Evolutionary conservation across 2,797 vertebrate species (phyloP), one percentile per base, ranked within the genome.

Genomic region (Euthynnus affinis): DNA sequence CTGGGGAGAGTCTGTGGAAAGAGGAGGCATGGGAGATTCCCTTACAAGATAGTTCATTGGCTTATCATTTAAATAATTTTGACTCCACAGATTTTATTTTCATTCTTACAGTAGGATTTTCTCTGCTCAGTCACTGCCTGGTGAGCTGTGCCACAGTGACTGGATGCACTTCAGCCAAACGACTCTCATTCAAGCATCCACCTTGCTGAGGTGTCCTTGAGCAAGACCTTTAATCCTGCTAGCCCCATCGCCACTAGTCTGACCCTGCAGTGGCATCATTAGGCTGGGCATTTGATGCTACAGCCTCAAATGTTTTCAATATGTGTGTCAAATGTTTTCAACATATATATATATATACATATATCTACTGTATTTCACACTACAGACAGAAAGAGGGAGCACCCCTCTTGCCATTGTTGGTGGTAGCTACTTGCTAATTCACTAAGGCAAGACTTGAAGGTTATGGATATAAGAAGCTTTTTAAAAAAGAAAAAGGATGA

Each of bases 51-150:
- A 73, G 64, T 85, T 84, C n/a, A 76, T 79, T 74, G 55, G 59
- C 27, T 89, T 77, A 83, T 84, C 66, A 66, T 80, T 17, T 66
- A 76, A 78, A 82, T 75, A n/a, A 62, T 69, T 80, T 70, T 1
- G 13, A 57, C 61, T 65, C 12, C 13, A 18, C 60, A 66, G 57
- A 81, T 72, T 80, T 53, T 58, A 22, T 73, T 46, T 74, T 68
- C 7, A 52, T 63, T 53, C 68, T 58, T 44, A 77, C 15, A 60
- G 51, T 9, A 27, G 25, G 23, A 71, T 61, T 77, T 80, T 17
- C 74, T 83, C 40, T 40, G 53, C 42, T 77, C 34, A 53, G 32
- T 64, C 37, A 62, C 56, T 59, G 56, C 56, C 29, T 27, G 53
- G 25, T 59, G 56, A 82, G 49, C 61, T 34, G 34, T 34, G 34